Evolutionary conservation across 2,113 vertebrate species (phyloP), one percentile per base, ranked within the genome.

Genomic region (Amazona vittata): DNA sequence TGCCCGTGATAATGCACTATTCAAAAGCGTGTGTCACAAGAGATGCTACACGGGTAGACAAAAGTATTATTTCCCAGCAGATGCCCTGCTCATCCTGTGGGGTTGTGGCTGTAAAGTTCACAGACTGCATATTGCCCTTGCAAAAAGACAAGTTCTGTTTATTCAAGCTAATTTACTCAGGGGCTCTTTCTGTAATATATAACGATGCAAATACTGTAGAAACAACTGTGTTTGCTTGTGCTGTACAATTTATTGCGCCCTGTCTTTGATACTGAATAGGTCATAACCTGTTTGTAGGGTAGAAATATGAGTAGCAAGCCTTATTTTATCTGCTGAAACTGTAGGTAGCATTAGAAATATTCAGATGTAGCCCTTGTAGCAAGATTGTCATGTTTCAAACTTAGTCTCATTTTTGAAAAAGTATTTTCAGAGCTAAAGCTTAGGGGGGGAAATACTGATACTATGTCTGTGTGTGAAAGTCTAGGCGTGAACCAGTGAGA

Each of bases 1-100:
- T 31, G 49, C 43, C 21, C 0, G 0, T 4, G 1, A n/a, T 14
- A 39, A 8, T 17, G 17, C 37, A 17, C 35, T 64, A 26, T 52
- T 86, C 63, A 41, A 77, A 80, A 24, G 28, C 17, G 5, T 64
- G 12, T 22, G 39, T 78, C 64, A 47, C 37, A 55, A 55, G 8
- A 77, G 11, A 25, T 57, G 7, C 18, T 25, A 6, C 10, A 15
- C 6, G 43, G 20, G 22, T 24, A 74, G n/a, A 33, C 7, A 69
- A 53, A 94, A 75, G 20, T 47, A 3, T 47, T 3, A 52, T 65
- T 88, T 93, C 46, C 19, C 7, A 69, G 12, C 2, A 39, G 20
- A 82, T 26, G 29, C 3, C 8, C 6, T 59, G 10, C 18, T 85
- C 7, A 11, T 55, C 24, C 33, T 41, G 7, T 60, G 37, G 12